Percentiles rank a stretch among this genome's conserved stretches.
Evolutionary conservation across 2,888 invertebrate species (phyloP).

Genomic region (Lagria hirta): DNA sequence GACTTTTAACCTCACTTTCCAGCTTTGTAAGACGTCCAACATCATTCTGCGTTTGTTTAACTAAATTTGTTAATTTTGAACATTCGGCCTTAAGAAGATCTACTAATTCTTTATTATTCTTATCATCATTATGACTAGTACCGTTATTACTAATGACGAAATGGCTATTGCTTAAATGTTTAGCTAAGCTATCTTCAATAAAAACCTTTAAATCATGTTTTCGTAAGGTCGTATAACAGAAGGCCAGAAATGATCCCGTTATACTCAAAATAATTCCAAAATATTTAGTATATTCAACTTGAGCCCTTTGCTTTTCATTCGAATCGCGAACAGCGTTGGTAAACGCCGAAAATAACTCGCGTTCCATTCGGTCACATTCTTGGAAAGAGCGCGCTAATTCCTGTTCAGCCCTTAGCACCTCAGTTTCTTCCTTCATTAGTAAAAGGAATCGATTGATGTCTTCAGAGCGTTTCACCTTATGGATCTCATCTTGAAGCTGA

Average conservation of each 20-base stretch:
- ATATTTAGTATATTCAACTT: constrained; percentile 82
- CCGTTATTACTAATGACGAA: too few species aligned
- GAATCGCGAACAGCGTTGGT: constrained; percentile 76
- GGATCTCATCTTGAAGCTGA: constrained; percentile 73
- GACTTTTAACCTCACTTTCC: constrained; percentile 11
- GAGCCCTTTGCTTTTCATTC: constrained; percentile 80
- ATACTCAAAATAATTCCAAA: constrained; percentile 58
- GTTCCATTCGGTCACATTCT: constrained; percentile 70
- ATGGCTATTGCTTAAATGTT: not conserved
- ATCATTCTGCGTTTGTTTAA: constrained; percentile 11
- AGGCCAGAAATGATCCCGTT: constrained; percentile 49
- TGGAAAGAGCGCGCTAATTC: constrained; percentile 63
- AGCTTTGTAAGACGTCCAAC: constrained; percentile 1
- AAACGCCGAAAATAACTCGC: constrained; percentile 71
- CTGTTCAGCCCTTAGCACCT: constrained; percentile 66
- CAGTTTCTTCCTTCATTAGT: constrained; percentile 70
- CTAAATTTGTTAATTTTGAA: constrained; percentile 1
- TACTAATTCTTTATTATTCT: constrained; percentile 1
- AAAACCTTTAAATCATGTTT: constrained; percentile 49
- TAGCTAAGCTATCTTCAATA: constrained; percentile 38
- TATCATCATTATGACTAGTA: not conserved
- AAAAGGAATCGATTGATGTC: constrained; percentile 67
- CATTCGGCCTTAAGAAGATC: constrained; percentile 9
- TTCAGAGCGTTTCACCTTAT: constrained; percentile 75
- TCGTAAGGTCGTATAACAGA: constrained; percentile 45